Evolutionary conservation across 53 echinoderm and acorn worm genomes (phyloP).

Genomic region (Antedon mediterranea): DNA sequence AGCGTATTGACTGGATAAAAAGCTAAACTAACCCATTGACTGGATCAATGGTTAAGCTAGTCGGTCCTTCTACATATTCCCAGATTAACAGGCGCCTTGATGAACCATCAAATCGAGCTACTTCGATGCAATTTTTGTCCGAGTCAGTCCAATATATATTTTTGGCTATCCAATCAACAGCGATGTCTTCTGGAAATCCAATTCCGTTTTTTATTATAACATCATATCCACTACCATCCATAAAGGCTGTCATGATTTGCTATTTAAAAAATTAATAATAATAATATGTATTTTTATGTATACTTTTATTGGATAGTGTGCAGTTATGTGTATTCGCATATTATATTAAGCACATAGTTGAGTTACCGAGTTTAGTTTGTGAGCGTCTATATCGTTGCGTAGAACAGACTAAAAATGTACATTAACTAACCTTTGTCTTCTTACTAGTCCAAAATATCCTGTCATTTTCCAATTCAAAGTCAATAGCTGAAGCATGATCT

Average conservation of each 20-base stretch:
- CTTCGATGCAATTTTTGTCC: constrained; percentile 44
- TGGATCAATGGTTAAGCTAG: constrained; percentile 55
- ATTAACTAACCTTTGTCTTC: constrained; percentile 42
- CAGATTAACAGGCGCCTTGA: constrained; percentile 55
- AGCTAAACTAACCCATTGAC: constrained; percentile 75
- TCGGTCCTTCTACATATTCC: constrained; percentile 44
- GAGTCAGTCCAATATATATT: constrained; percentile 73
- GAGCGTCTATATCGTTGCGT: too few relatives aligned
- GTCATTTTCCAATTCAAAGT: constrained; percentile 74
- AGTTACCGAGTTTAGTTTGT: too few relatives aligned
- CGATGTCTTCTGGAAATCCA: constrained; percentile 46
- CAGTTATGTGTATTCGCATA: too few relatives aligned
- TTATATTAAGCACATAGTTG: too few relatives aligned
- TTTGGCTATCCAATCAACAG: constrained; percentile 89
- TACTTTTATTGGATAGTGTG: too few relatives aligned
- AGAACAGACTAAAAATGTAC: too few relatives aligned
- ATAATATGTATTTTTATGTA: too few relatives aligned
- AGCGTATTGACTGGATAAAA: too few relatives aligned
- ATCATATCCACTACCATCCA: constrained; percentile 74
- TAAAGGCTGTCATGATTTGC: constrained; percentile 83
- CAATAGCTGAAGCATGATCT: constrained; percentile 45
- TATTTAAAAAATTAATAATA: constrained; percentile 15
- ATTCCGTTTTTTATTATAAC: constrained; percentile 91
- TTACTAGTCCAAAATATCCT: constrained; percentile 79
- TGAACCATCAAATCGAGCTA: constrained; percentile 75